Percentiles rank a stretch among this genome's conserved stretches.
These are phyloP conservation scores for Ichneumoninae sp. DNA, from an alignment of 2,888 invertebrate species.

Conservation along the genomic window DNA sequence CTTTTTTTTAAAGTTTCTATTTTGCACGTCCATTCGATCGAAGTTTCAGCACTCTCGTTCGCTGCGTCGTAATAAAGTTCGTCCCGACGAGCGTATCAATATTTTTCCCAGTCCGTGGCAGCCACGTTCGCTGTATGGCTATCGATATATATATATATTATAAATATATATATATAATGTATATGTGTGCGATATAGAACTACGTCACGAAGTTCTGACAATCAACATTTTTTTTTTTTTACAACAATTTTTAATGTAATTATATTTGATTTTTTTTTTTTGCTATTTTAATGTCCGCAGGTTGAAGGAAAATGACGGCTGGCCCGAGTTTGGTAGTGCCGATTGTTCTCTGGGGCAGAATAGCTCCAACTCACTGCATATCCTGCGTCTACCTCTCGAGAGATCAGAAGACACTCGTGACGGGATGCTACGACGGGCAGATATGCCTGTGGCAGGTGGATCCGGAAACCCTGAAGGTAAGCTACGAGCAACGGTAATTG, in stretches of 20 bases:
- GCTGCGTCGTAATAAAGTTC: not conserved
- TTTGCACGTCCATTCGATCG: not conserved
- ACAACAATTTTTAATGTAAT: not conserved
- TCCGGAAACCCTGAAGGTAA: conserved; percentile 90
- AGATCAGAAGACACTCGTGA: conserved; percentile 96
- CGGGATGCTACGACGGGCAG: conserved; percentile 99
- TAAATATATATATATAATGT: not conserved
- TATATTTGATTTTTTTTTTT: not conserved
- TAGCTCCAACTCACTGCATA: conserved; percentile 98
- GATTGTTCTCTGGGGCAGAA: conserved; percentile 98
- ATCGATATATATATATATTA: not conserved
- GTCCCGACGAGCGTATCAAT: not conserved
- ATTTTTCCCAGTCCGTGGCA: not conserved
- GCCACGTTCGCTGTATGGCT: conserved; percentile 30
- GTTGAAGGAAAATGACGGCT: conserved; percentile 86
- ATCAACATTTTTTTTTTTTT: not conserved
- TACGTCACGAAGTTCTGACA: not conserved
- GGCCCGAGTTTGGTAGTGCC: conserved; percentile 97
- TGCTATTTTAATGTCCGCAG: conserved; percentile 32
- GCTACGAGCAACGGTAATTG: not conserved
- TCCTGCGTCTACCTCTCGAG: conserved; percentile 96
- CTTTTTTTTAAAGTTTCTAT: not conserved
- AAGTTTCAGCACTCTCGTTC: not conserved
- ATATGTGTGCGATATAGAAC: not conserved
- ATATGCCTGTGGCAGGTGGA: conserved; percentile 98